Evolutionary conservation across 2,888 invertebrate species (phyloP), one percentile per base, ranked within the genome.

Genomic region (Lasioglossum malachurum): DNA sequence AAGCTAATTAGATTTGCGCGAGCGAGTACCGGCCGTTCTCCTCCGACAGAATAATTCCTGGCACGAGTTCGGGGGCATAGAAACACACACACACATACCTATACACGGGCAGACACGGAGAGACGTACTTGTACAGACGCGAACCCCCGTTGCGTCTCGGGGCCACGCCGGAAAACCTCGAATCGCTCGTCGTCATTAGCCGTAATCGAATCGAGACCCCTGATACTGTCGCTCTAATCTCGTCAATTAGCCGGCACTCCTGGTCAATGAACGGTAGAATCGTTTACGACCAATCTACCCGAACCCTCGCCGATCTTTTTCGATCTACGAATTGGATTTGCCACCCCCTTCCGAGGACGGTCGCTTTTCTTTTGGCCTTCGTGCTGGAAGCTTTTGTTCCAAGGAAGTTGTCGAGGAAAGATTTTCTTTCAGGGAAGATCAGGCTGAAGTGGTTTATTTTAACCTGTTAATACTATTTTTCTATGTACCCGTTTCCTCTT

Each of bases 1-100:
- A 75, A 81, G 78, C 86, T 86, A 86, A 86, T 86, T 86, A 81
- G 72, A 86, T 81, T 80, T 78, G 80, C 86, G 76, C 72, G 78
- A 78, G 78, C 49, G 75, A 57, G 78, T 60, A 60, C 27, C 60
- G 27, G 60, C 31, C 67, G 67, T 67, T 35, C 31, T 35, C 31
- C 74, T 41, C 53, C 80, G 76, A 67, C 81, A 27, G 71, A 86
- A 75, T 80, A 73, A 77, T 80, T 67, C 67, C 85, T 53, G 78
- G 83, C 74, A 83, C 77, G 69, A 69, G 83, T 46, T 64, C 60
- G 60, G 60, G 27, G 27, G 27, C 5, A 27, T 60, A 27, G 27
- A 53, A 53, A 53, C 49, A 49, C 53, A 53, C 53, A 53, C 23
- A 23, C 53, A 19, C 23, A 53, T 53, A 53, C 23, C 23, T 53